These are phyloP conservation scores for Ormyrus rosae DNA, from an alignment of 2,888 invertebrate genomes.

Conservation along the genomic window DNA sequence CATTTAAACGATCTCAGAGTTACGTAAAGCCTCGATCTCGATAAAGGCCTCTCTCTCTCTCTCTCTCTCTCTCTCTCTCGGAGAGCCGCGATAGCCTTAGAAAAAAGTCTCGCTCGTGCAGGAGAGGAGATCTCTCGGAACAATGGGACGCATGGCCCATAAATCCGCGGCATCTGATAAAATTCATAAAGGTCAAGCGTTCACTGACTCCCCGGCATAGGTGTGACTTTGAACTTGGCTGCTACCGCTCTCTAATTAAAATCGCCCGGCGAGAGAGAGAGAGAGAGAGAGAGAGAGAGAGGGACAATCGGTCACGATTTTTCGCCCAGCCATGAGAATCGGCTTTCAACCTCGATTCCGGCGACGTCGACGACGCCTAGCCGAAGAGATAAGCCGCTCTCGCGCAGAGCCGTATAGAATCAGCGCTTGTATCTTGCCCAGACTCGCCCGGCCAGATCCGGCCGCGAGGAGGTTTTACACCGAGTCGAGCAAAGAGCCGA, in stretches of 20 bases:
- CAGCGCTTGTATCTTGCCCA: slow-evolving; percentile 22
- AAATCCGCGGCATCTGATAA: slow-evolving; percentile 43
- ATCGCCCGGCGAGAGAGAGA: not conserved
- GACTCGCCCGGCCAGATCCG: not conserved
- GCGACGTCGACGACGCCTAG: not conserved
- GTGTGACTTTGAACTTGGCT: slow-evolving; percentile 37
- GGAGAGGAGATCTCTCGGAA: not conserved
- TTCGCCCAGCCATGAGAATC: slow-evolving; percentile 11
- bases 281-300: not conserved
- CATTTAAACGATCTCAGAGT: no score
- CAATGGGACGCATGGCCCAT: slow-evolving; percentile 12
- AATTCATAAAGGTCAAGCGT: slow-evolving; percentile 28
- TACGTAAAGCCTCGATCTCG: no score
- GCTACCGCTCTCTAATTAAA: slow-evolving; percentile 18
- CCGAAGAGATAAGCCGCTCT: not conserved
- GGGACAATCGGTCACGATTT: no score
- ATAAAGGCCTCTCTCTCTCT: no score
- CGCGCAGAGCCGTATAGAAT: not conserved
- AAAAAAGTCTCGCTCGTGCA: not conserved
- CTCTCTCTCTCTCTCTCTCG: no score
- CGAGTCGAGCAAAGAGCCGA: no score
- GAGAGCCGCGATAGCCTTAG: slow-evolving; percentile 7
- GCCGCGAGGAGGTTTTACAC: not conserved
- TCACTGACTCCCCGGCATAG: not conserved
- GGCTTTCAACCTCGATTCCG: slow-evolving; percentile 27